Evolutionary conservation across 2,888 invertebrate species (phyloP), one percentile per base, ranked within the genome.

Genomic region (Eupithecia centaureata): DNA sequence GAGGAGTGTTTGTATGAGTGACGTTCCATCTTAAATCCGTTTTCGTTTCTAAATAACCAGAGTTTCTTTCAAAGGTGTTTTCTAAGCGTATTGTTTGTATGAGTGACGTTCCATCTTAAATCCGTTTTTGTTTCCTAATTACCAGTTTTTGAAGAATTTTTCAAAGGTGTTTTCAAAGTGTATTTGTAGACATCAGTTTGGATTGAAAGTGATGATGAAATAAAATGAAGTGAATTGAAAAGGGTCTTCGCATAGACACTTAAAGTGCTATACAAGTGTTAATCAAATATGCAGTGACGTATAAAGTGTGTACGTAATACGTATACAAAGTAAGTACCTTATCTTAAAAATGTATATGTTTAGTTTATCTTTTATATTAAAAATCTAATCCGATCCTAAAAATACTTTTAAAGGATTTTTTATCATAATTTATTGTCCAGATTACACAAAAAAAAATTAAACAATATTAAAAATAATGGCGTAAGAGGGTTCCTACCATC

Each of bases 221-320:
- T 4, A 22, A 22, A 12, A 47, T 22, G 47, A 22, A 47, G 47
- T 47, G 22, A 47, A 0, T 47, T 22, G 12, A 22, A 22, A 47
- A 2, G 12, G 0, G 22, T 22, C 10, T 22, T 47, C 4, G 12
- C 47, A 47, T 22, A 12, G 47, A 47, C 47, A 22, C 18, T 47
- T 3, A 18, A 18, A 18, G 18, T 18, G 22, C 22, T 22, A 47
- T 22, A 8, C 8, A 8, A 42, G 47, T 47, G 47, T 12, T 47
- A 10, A 22, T 47, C 47, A 47, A 47, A 22, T 22, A 47, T 47
- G 47, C 47, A 47, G 47, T 47, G 47, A 47, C 47, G 47, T 47
- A 22, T 22, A 22, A 18, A 18, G n/a, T 22, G 47, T 42, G 38
- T 10, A 47, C 12, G 22, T 47, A 47, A 18, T 10, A 47, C 12